Conservation (phyloP, 2,888 invertebrate species). For the Tridacna gigas region DNA sequence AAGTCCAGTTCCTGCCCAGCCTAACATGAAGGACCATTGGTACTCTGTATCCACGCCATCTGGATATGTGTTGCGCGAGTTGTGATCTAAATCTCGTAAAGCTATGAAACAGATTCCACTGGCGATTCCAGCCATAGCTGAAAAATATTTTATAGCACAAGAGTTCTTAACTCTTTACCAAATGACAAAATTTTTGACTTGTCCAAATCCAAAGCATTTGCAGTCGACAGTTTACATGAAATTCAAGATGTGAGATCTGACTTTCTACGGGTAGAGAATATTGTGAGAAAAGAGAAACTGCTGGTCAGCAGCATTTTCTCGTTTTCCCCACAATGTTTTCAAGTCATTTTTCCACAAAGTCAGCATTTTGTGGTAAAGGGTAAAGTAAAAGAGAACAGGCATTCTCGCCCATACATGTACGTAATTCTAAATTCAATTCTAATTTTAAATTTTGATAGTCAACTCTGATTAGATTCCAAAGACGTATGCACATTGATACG, state of each 20-base stretch:
- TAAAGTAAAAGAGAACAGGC: too few species aligned
- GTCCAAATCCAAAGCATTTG: too few species aligned
- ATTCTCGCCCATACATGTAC: too few species aligned
- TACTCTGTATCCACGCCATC: conserved; percentile 56
- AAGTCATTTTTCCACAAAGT: neutral
- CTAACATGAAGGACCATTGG: conserved; percentile 76
- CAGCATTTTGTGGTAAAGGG: neutral
- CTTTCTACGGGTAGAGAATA: neutral
- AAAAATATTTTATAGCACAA: conserved; percentile 32
- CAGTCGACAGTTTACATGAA: too few species aligned
- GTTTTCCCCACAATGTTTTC: neutral
- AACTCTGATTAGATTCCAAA: too few species aligned
- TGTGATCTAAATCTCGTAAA: conserved; percentile 71
- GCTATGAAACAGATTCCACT: conserved; percentile 79
- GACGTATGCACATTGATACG: too few species aligned
- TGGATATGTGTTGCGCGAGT: conserved; percentile 66
- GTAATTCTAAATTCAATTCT: too few species aligned
- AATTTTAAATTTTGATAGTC: too few species aligned
- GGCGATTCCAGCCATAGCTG: conserved; percentile 76
- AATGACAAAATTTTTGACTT: too few species aligned
- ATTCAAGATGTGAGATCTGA: too few species aligned
- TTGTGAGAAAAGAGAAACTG: neutral
- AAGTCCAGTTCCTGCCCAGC: conserved; percentile 74
- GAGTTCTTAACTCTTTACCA: too few species aligned
- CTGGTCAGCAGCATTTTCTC: neutral